A percentile compares a stretch with the other conserved stretches of the same genome.
Evolutionary conservation across 2,113 vertebrate genomes (phyloP).

Genomic region (Atrichornis clamosus): DNA sequence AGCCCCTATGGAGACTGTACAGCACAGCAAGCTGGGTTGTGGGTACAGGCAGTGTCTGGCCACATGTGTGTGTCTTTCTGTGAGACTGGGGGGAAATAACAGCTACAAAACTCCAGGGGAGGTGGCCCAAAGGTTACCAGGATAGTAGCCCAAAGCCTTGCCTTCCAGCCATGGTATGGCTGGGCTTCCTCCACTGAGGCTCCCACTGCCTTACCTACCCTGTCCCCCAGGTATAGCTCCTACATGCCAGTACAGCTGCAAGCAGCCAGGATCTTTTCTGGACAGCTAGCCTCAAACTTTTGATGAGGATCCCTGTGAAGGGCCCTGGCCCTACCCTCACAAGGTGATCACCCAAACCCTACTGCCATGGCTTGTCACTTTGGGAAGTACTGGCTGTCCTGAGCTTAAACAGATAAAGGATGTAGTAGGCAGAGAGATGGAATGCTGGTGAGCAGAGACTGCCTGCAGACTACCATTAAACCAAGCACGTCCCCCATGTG

Average conservation of each 20-base stretch:
- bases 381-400: not conserved
- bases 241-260: accelerated
- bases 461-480: not conserved
- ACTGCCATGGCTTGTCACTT: accelerated
- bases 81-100: not conserved
- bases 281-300: not conserved
- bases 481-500: not conserved
- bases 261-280: not conserved
- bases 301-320: not conserved
- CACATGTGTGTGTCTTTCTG: accelerated
- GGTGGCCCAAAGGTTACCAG: not conserved
- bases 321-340: not conserved
- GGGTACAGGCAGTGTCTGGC: not conserved
- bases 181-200: not conserved
- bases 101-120: not conserved
- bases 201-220: not conserved
- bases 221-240: not conserved
- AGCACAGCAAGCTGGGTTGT: not conserved
- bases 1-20: accelerated
- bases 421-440: accelerated
- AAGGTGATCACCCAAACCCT: not conserved
- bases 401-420: not conserved
- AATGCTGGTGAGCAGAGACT: not conserved
- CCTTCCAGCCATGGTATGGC: not conserved
- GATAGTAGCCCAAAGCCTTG: not conserved